Evolutionary conservation across 2,113 vertebrate genomes (phyloP).

Genomic region (Labeo rohita): DNA sequence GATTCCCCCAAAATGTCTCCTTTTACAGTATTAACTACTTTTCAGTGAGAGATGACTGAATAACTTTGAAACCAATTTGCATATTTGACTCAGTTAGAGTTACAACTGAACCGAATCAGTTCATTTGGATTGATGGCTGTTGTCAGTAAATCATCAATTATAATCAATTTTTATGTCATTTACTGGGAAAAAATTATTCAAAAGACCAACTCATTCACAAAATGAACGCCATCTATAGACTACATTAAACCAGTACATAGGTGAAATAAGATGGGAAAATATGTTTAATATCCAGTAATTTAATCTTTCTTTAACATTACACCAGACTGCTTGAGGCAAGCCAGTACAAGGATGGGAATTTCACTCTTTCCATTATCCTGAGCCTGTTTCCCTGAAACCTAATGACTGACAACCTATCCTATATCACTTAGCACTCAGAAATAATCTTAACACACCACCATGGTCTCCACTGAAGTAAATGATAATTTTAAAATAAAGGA

Average conservation of each 20-base stretch:
- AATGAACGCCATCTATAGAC: not conserved
- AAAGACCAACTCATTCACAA: not conserved
- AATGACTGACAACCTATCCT: slow-evolving; percentile 25
- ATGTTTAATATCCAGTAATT: not conserved
- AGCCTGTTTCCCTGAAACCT: slow-evolving; percentile 29
- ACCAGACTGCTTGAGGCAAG: slow-evolving; percentile 29
- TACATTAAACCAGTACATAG: not conserved
- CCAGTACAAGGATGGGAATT: slow-evolving; percentile 11
- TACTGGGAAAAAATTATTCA: not conserved
- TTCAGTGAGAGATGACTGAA: not conserved
- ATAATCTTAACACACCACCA: not conserved
- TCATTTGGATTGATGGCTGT: too few species aligned
- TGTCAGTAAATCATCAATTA: too few species aligned
- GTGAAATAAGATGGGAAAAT: not conserved
- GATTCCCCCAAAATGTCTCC: not conserved
- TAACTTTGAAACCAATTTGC: too few species aligned
- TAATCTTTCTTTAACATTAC: slow-evolving; percentile 8
- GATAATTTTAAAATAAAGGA: not conserved
- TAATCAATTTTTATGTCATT: not conserved
- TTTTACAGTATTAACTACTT: not conserved
- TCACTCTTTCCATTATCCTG: not conserved
- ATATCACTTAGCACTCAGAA: slow-evolving; percentile 19
- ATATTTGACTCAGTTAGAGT: too few species aligned
- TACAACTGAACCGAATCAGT: too few species aligned
- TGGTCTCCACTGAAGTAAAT: not conserved